These are phyloP conservation scores for Xenotilapia leptura DNA, from an alignment of 2,113 vertebrate species.

Conservation along the genomic window DNA sequence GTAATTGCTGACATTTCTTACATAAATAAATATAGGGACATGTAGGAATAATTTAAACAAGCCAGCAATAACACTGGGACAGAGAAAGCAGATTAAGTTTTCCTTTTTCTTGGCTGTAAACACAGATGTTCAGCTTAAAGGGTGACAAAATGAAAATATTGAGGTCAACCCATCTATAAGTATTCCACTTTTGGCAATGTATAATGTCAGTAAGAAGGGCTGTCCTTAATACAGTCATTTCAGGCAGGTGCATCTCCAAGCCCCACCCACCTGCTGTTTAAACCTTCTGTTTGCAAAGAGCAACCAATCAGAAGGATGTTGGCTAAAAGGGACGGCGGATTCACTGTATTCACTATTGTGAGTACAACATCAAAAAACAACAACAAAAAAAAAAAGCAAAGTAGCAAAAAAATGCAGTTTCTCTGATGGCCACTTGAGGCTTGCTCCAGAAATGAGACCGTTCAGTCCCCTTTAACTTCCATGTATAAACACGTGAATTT, in stretches of 20 bases:
- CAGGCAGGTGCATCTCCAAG: not conserved
- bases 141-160: not conserved
- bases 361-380: not conserved
- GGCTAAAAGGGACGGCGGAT: rapidly evolving
- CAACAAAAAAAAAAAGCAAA: not conserved
- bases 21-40: not conserved
- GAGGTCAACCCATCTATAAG: not conserved
- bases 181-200: not conserved
- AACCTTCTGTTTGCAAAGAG: not conserved
- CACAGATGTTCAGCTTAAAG: not conserved
- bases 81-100: not conserved
- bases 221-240: not conserved
- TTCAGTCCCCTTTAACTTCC: too few species aligned
- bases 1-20: not conserved
- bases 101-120: not conserved
- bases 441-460: not conserved
- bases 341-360: not conserved
- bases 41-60: not conserved
- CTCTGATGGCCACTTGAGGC: not conserved
- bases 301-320: not conserved
- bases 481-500: not conserved
- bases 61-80: not conserved
- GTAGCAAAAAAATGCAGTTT: not conserved
- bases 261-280: not conserved
- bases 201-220: not conserved